A percentile compares a stretch with the other conserved stretches of the same genome.
Evolutionary conservation across 2,797 vertebrate genomes (phyloP).

Genomic region (Lutjanus campechanus): DNA sequence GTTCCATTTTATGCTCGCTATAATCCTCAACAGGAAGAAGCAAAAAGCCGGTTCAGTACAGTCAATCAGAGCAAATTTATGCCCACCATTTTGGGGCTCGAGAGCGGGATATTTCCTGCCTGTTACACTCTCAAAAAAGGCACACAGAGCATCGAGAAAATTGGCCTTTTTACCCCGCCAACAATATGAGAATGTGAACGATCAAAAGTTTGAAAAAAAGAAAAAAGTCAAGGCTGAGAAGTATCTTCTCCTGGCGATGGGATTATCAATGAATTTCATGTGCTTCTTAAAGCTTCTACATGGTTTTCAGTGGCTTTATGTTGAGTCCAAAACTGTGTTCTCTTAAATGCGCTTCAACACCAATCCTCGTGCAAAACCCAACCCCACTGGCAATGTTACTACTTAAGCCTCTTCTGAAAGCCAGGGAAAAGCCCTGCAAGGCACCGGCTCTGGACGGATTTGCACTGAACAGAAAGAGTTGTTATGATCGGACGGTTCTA

Average conservation of each 20-base stretch:
- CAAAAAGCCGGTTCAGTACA: slow-evolving; percentile 58
- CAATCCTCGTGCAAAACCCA: slow-evolving; percentile 69
- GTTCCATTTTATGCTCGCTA: slow-evolving; percentile 63
- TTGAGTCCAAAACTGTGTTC: slow-evolving; percentile 70
- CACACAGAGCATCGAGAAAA: slow-evolving; percentile 52
- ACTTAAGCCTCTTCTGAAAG: slow-evolving; percentile 79
- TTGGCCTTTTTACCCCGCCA: slow-evolving; percentile 41
- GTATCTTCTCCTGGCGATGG: slow-evolving; percentile 46
- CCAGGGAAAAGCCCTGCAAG: slow-evolving; percentile 71
- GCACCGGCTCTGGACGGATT: slow-evolving; percentile 68
- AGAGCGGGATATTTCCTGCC: slow-evolving; percentile 61
- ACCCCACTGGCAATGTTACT: slow-evolving; percentile 73
- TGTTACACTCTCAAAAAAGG: slow-evolving; percentile 52
- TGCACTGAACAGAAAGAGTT: slow-evolving; percentile 60
- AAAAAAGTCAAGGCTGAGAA: slow-evolving; percentile 46
- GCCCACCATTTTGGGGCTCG: slow-evolving; percentile 54
- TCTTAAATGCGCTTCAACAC: slow-evolving; percentile 74
- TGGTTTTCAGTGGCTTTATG: slow-evolving; percentile 65
- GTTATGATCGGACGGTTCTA: slow-evolving; percentile 59
- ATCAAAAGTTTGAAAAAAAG: slow-evolving; percentile 30
- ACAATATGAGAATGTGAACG: slow-evolving; percentile 48
- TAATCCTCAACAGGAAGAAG: slow-evolving; percentile 70
- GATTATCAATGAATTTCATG: slow-evolving; percentile 70
- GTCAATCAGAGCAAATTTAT: slow-evolving; percentile 70
- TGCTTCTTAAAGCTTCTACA: slow-evolving; percentile 66